phyloP scores from a whole-genome alignment of 2,888 invertebrate species.

The Lepidocyrtinus sp. region DNA sequence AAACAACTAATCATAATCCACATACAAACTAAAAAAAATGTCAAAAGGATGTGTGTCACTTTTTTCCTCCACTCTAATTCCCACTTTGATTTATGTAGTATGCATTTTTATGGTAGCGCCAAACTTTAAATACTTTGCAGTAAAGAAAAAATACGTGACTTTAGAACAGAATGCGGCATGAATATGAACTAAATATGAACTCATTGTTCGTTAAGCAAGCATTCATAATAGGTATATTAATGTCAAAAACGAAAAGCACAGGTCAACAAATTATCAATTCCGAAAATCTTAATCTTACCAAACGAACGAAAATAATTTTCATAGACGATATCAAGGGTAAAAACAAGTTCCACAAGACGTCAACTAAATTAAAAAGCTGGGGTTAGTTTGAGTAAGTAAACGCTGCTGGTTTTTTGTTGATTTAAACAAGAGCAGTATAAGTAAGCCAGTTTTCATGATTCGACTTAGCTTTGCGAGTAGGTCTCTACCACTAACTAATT shows the following conservation, averaged over 20 bases:
- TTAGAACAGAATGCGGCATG: not conserved
- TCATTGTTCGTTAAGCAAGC: not conserved
- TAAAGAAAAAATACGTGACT: not conserved
- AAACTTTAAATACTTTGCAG: not conserved
- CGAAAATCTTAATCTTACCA: not conserved
- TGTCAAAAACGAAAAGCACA: slow-evolving; percentile 6
- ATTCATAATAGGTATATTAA: not conserved
- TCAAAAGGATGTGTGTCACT: slow-evolving; percentile 8
- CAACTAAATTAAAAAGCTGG: slow-evolving; percentile 12
- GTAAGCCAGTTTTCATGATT: too few species aligned
- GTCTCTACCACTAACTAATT: slow-evolving; percentile 45
- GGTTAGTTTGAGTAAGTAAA: slow-evolving; percentile 12
- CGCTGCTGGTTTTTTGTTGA: not conserved
- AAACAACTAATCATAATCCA: slow-evolving; percentile 31
- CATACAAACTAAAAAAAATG: not conserved
- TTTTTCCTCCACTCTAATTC: slow-evolving; percentile 8
- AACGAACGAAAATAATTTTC: not conserved
- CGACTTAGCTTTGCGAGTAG: not conserved
- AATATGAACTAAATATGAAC: not conserved
- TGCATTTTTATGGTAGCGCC: not conserved
- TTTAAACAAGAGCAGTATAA: not conserved
- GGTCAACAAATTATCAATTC: not conserved
- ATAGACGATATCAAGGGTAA: not conserved
- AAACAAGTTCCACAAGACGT: slow-evolving; percentile 5
- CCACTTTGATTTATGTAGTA: slow-evolving; percentile 30